Evolutionary conservation across 2,113 vertebrate species (phyloP).

Genomic region (Rhizomys pruinosus): DNA sequence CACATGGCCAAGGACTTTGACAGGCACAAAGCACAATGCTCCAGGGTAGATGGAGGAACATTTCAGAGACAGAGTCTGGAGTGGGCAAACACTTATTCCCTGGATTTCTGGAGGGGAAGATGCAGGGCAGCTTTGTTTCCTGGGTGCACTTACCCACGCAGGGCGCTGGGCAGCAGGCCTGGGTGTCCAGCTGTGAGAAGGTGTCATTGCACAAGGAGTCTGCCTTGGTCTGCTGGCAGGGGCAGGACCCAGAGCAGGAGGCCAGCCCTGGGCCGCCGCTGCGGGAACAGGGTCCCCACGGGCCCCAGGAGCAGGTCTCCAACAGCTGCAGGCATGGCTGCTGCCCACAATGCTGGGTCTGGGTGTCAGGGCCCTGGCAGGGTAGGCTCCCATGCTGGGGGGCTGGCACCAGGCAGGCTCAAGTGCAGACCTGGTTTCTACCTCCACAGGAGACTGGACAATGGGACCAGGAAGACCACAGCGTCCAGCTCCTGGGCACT

Average conservation of each 20-base stretch:
- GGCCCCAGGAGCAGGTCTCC: slow-evolving; percentile 88
- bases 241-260: slow-evolving; percentile 85
- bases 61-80: not conserved
- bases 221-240: slow-evolving; percentile 80
- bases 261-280: slow-evolving; percentile 89
- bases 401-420: slow-evolving; percentile 88
- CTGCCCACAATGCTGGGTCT: slow-evolving; percentile 85
- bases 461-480: slow-evolving; percentile 93
- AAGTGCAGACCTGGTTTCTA: slow-evolving; percentile 86
- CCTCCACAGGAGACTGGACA: slow-evolving; percentile 90
- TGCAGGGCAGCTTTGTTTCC: too few species aligned
- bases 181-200: slow-evolving; percentile 83
- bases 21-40: not conserved
- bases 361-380: slow-evolving; percentile 86
- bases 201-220: slow-evolving; percentile 81
- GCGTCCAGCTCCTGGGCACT: slow-evolving; percentile 91
- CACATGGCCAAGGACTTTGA: not conserved
- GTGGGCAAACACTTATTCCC: not conserved
- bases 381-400: slow-evolving; percentile 83
- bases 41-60: not conserved
- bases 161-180: slow-evolving; percentile 89
- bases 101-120: not conserved
- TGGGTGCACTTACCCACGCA: slow-evolving; percentile 79
- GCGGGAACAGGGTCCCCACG: slow-evolving; percentile 89
- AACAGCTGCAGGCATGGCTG: slow-evolving; percentile 81